Base-by-base conservation (phyloP, 2,113 vertebrate genomes). In the Myiagra hebetior region DNA sequence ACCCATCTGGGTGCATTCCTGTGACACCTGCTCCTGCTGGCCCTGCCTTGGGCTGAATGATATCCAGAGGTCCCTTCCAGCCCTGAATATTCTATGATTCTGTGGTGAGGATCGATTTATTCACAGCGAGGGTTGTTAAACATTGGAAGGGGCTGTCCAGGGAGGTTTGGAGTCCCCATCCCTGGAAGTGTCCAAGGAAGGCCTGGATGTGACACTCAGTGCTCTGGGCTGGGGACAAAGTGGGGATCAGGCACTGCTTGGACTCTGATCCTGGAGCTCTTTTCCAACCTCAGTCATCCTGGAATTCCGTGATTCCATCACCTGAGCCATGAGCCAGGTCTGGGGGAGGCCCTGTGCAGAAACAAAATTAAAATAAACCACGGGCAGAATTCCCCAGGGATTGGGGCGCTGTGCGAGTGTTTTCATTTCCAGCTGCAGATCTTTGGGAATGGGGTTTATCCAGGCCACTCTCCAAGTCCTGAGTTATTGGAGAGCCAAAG, bases 391-490 rank as follows among this genome's bases (percentile, higher is more conserved):
- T 20, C 22, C 8, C 28, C 10, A 4, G 55, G 31, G 33, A 2
- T 0, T 13, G 6, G 3, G 37, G 18, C 1, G 0, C 7, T 27
- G 31, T 8, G 24, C 3, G 5, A 37, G 37, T 3, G 9, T 44
- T 74, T 57, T 13, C 4, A 3, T 73, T 82, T 70, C 26, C 44
- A 47, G 26, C 21, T 9, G 7, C 42, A 30, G 24, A 37, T 16
- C 24, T 83, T n/a, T 39, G 57, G 47, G 35, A 73, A 62, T 15
- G 31, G n/a, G 39, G 11, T 64, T 95, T 76, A 6, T 56, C 39
- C 2, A 2, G 47, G 47, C 33, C 2, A 1, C 35, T 17, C 15
- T 42, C 31, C 2, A 59, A 60, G 39, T 10, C 5, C 15, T 15
- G 39, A 52, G 39, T 8, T 2, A 4, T 2, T 14, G 28, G 55